Evolutionary conservation across 2,888 invertebrate species (phyloP), one percentile per base, ranked within the genome.

Genomic region (Nomada goodeniana): DNA sequence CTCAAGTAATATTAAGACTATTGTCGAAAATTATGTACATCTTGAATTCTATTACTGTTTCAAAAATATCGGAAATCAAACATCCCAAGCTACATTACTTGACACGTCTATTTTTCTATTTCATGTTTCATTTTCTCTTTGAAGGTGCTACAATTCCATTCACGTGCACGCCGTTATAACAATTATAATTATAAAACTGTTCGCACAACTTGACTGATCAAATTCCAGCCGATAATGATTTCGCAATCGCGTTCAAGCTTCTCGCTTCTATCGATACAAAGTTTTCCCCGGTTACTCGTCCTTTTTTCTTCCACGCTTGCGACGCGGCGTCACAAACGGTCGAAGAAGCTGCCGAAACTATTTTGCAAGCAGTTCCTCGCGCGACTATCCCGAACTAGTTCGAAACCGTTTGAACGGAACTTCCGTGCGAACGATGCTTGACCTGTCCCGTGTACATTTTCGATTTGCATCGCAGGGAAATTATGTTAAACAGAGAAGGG

Each of bases 401-500:
- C 7, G 47, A 20, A 80, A 73, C 70, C 59, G 72, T 75, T 79
- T 75, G 67, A 74, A 42, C 72, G 47, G 55, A 76, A 76, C 13
- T 55, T 57, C 20, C 52, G 68, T 59, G 47, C 64, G 10, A 63
- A 26, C 52, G 23, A 55, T 44, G 69, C 69, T 61, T 76, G 50
- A 70, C 69, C 59, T 60, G 44, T n/a, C 11, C 44, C 71, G 57
- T 26, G 23, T 23, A 26, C 57, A 26, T 60, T 52, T 53, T 74
- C 67, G 11, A 18, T 55, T 65, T 61, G 55, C 29, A n/a, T 64
- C 23, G 42, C 53, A 44, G 11, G 26, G 20, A 67, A 61, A 81
- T 78, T 79, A 74, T 73, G 65, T 74, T 74, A 74, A 74, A 73
- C 57, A 60, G 65, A 70, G 78, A 65, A 81, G 73, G 64, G 47